Percentiles rank a stretch among this genome's conserved stretches.
These are phyloP conservation scores for Pteropus rufus DNA, from an alignment of 2,797 vertebrate species.

Conservation along the genomic window DNA sequence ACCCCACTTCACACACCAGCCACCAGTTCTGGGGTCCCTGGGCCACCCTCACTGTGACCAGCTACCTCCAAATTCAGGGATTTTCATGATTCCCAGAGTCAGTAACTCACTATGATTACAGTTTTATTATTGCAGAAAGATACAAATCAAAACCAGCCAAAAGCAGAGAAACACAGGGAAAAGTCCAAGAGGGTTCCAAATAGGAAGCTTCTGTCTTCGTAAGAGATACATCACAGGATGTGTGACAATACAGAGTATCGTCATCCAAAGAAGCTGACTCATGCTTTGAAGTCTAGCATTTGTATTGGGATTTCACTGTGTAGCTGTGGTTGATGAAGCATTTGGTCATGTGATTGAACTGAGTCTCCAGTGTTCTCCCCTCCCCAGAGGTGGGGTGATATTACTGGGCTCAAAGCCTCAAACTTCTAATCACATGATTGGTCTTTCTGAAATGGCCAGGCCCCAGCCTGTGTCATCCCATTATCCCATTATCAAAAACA, in stretches of 20 bases:
- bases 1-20: too few relatives aligned
- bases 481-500: not conserved
- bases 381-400: not conserved
- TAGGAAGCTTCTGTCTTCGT: not conserved
- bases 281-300: not conserved
- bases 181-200: too few relatives aligned
- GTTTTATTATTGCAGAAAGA: too few relatives aligned
- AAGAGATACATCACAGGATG: not conserved
- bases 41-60: too few relatives aligned
- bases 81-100: too few relatives aligned
- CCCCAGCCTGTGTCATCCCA: not conserved
- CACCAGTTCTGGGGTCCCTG: too few relatives aligned
- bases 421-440: not conserved
- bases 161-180: too few relatives aligned
- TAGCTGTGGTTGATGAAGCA: too few relatives aligned
- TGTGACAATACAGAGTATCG: not conserved
- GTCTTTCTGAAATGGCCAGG: not conserved
- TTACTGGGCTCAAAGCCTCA: not conserved
- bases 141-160: too few relatives aligned
- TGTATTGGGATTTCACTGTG: not conserved
- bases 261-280: not conserved
- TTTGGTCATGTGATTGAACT: too few relatives aligned
- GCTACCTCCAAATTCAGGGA: too few relatives aligned
- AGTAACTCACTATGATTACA: too few relatives aligned
- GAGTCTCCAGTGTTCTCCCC: not conserved